phyloP scores from a whole-genome alignment of 1,140 invertebrate species.

The Coelopa frigida region DNA sequence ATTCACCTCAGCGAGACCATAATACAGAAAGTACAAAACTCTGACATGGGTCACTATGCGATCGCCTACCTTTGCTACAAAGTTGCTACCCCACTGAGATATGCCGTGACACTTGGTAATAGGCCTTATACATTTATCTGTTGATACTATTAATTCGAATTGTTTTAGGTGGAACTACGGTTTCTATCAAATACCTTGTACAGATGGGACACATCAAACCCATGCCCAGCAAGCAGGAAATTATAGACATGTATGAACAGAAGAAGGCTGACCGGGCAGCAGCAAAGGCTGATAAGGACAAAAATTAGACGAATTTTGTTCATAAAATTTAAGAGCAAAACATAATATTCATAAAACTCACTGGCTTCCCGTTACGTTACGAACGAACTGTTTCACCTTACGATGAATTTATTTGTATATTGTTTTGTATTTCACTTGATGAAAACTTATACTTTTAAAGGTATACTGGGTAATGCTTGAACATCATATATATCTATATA shows the following conservation, averaged over 20 bases:
- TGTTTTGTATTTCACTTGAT: too few relatives aligned
- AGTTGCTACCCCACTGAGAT: conserved; percentile 79
- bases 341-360: too few relatives aligned
- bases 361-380: too few relatives aligned
- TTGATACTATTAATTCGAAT: background rate
- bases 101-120: conserved; percentile 82
- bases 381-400: too few relatives aligned
- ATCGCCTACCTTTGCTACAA: conserved; percentile 87
- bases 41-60: conserved; percentile 78
- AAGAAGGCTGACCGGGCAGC: conserved; percentile 42
- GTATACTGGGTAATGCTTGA: too few relatives aligned
- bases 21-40: conserved; percentile 63
- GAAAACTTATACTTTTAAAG: too few relatives aligned
- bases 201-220: conserved; percentile 59
- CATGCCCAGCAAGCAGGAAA: conserved; percentile 49
- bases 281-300: conserved; percentile 20
- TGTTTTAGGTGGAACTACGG: conserved; percentile 55
- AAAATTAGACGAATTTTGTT: too few relatives aligned
- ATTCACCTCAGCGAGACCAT: conserved; percentile 69
- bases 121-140: conserved; percentile 14
- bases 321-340: too few relatives aligned
- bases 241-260: conserved; percentile 52
- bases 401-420: too few relatives aligned
- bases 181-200: conserved; percentile 59
- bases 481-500: too few relatives aligned